These are phyloP conservation scores for Dreissena polymorpha DNA, from an alignment of 1,140 invertebrate species.

Conservation along the genomic window DNA sequence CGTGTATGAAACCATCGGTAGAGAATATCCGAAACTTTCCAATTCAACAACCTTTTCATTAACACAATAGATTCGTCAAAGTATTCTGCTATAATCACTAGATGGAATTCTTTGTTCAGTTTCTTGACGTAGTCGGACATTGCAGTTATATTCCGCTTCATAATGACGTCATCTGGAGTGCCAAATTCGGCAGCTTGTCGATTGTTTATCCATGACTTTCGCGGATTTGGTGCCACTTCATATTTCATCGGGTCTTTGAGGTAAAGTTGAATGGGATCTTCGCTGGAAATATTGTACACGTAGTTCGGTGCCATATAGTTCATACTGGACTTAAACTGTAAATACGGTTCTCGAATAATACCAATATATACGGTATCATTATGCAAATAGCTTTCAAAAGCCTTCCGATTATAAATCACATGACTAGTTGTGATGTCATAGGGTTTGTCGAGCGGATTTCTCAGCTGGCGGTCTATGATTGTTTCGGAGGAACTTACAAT, in stretches of 20 bases:
- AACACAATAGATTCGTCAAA: slow-evolving; percentile 82
- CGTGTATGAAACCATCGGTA: slow-evolving; percentile 54
- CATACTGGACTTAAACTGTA: slow-evolving; percentile 68
- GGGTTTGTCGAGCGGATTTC: slow-evolving; percentile 34
- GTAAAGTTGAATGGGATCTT: slow-evolving; percentile 58
- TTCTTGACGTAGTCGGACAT: slow-evolving; percentile 56
- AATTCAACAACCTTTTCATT: slow-evolving; percentile 80
- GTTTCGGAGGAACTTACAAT: slow-evolving; percentile 50
- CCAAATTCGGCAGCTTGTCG: slow-evolving; percentile 66
- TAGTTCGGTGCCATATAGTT: slow-evolving; percentile 52
- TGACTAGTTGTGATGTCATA: slow-evolving; percentile 70
- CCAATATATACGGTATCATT: slow-evolving; percentile 66
- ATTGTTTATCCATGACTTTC: slow-evolving; percentile 61
- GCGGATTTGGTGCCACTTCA: slow-evolving; percentile 15
- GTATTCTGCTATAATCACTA: slow-evolving; percentile 82
- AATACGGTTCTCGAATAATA: slow-evolving; percentile 68
- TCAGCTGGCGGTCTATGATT: slow-evolving; percentile 27
- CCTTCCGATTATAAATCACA: slow-evolving; percentile 62
- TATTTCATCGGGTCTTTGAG: slow-evolving; percentile 55
- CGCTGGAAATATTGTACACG: slow-evolving; percentile 55
- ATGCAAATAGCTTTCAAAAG: slow-evolving; percentile 58
- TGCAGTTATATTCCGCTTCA: slow-evolving; percentile 44
- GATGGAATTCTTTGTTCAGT: slow-evolving; percentile 76
- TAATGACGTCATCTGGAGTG: slow-evolving; percentile 38
- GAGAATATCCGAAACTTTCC: slow-evolving; percentile 80